Percentiles rank a stretch among this genome's conserved stretches.
phyloP scores from a whole-genome alignment of 2,113 vertebrate species.

The Illadopsis cleaveri region DNA sequence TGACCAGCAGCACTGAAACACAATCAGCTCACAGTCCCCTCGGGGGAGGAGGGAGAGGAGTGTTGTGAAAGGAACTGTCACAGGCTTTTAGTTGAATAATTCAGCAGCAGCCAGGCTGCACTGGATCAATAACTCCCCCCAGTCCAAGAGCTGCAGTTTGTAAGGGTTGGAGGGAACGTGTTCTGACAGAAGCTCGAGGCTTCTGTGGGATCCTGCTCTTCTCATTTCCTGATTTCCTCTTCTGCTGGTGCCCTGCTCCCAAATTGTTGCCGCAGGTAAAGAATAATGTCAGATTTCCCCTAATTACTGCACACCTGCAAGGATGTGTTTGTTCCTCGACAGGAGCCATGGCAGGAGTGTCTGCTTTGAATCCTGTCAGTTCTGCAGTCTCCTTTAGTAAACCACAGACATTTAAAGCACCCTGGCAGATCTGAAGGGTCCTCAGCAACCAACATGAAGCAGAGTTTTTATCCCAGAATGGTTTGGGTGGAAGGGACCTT shows the following conservation, averaged over 20 bases:
- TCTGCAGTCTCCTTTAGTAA: background rate
- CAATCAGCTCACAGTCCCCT: constrained; percentile 4
- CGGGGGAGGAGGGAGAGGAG: background rate
- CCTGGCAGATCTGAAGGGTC: background rate
- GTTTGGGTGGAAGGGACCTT: background rate
- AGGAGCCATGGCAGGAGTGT: background rate
- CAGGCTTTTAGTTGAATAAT: constrained; percentile 21
- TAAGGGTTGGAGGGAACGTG: background rate
- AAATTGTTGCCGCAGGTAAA: background rate
- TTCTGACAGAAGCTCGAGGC: background rate
- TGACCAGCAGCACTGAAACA: background rate
- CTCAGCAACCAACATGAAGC: background rate
- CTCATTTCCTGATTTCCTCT: background rate
- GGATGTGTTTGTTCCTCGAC: background rate
- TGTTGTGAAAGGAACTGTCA: background rate
- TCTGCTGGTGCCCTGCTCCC: background rate
- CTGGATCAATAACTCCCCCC: background rate
- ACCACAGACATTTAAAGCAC: background rate
- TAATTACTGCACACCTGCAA: background rate
- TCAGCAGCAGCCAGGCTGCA: background rate
- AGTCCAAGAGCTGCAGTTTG: background rate
- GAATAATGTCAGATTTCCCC: background rate
- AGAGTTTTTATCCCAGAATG: background rate
- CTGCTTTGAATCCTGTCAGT: background rate
- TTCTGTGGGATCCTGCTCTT: background rate